Base-by-base conservation (phyloP, 2,888 invertebrate species). In the Cheilosia pagana region DNA sequence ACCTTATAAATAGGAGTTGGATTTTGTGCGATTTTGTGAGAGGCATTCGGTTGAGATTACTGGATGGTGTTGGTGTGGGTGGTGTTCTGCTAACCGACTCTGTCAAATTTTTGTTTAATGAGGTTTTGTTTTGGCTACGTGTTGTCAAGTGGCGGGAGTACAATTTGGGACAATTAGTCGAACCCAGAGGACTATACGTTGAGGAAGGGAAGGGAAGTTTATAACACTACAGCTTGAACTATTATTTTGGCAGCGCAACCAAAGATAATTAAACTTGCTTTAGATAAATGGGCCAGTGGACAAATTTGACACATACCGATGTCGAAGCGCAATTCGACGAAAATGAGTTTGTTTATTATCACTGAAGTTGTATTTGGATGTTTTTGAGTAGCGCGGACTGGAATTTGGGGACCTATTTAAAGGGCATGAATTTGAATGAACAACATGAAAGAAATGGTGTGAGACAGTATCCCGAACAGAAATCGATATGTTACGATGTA, bases 1-100 rank as follows among this genome's bases (percentile, higher is more conserved):
- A 79, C 67, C 79, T 74, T 68, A 79, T 78, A 78, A 78, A 72
- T 62, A n/a, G 43, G 67, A 43, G 50, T 41, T 65, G 59, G 45
- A 63, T 79, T 62, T 74, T 53, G 48, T 63, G 67, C 50, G 62
- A 72, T 63, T 74, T 63, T 53, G n/a, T 6, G 19, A 8, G 39
- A 7, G 23, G 14, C 23, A 8, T 43, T 41, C 25, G 41, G 43
- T 52, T 57, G 23, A 45, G 59, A 74, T 74, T 74, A 79, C 67
- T 53, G 28, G 59, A 19, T 2, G 57, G 31, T 59, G 52, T n/a
- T 19, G 39, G 23, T 39, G 21, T 12, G 48, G 23, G 12, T 19
- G 16, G 4, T 16, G 35, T 48, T 21, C 12, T 28, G 10, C 39
- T 14, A 39, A 57, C 71, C 25, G 41, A 41, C 1, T 19, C 4